Evolutionary conservation across 2,113 vertebrate genomes (phyloP).

Genomic region (Athene cunicularia): DNA sequence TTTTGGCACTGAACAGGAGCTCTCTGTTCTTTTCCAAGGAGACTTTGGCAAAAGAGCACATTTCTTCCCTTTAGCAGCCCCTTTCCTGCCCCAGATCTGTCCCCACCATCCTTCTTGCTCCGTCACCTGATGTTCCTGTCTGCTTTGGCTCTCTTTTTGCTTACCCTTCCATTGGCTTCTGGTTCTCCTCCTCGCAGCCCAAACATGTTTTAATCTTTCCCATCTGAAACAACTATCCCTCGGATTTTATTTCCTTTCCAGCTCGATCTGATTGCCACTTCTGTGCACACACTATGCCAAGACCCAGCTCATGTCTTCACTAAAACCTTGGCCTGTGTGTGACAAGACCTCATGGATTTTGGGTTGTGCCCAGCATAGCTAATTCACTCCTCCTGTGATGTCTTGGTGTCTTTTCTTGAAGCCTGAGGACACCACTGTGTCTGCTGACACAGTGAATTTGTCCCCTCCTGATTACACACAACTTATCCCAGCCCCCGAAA

Average conservation of each 20-base stretch:
- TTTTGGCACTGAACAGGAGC: background rate
- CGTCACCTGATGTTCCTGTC: background rate
- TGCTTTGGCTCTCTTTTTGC: slow-evolving; percentile 25
- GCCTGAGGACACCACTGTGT: background rate
- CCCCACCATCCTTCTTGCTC: background rate
- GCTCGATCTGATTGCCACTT: background rate
- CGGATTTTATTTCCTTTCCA: background rate
- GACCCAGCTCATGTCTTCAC: background rate
- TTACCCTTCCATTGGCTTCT: background rate
- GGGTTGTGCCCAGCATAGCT: background rate
- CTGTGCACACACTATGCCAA: background rate
- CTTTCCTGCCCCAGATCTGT: slow-evolving; percentile 1
- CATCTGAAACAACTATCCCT: slow-evolving; percentile 28
- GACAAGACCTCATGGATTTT: background rate
- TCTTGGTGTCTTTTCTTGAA: background rate
- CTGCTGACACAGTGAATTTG: slow-evolving; percentile 13
- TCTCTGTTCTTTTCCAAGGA: slow-evolving; percentile 11
- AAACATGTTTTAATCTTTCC: slow-evolving; percentile 39
- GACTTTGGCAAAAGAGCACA: background rate
- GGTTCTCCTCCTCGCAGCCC: background rate
- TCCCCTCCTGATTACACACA: background rate
- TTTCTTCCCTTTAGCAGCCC: background rate
- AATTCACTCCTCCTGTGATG: slow-evolving; percentile 25
- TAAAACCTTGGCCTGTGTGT: background rate
- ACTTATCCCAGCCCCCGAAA: background rate